Evolutionary conservation across 2,113 vertebrate genomes (phyloP).

Genomic region (Glaucidium brasilianum): DNA sequence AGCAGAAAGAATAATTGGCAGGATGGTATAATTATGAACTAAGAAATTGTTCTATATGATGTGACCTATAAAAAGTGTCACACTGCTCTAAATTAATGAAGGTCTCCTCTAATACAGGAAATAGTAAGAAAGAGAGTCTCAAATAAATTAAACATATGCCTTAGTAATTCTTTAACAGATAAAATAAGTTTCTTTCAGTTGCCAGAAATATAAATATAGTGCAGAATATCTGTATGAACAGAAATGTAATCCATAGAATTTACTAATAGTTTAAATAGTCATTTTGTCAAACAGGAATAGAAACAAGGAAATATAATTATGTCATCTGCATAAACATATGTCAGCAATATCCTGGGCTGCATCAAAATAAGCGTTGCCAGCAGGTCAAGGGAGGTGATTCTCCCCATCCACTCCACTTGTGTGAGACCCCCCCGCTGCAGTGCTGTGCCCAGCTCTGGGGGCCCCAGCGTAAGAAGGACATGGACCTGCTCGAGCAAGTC

Average conservation of each 20-base stretch:
- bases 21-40: not conserved
- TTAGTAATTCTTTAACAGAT: not conserved
- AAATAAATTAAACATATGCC: not conserved
- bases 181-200: not conserved
- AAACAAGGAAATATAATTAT: not conserved
- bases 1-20: not conserved
- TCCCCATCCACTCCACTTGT: too few species aligned
- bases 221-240: not conserved
- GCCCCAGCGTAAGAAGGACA: too few species aligned
- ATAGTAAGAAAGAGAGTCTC: not conserved
- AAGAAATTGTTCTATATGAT: not conserved
- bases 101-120: not conserved
- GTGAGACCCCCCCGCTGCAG: too few species aligned
- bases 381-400: too few species aligned
- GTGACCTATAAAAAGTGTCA: not conserved
- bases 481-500: too few species aligned
- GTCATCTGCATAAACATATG: not conserved
- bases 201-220: not conserved
- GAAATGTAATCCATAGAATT: not conserved
- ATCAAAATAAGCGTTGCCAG: too few species aligned
- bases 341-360: too few species aligned
- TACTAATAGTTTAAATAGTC: not conserved
- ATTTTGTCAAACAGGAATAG: not conserved
- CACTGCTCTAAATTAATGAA: slow-evolving; percentile 2
- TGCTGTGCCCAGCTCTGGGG: too few species aligned